Evolutionary conservation across 2,888 invertebrate genomes (phyloP), one percentile per base, ranked within the genome.

Genomic region (Eilema caniola): DNA sequence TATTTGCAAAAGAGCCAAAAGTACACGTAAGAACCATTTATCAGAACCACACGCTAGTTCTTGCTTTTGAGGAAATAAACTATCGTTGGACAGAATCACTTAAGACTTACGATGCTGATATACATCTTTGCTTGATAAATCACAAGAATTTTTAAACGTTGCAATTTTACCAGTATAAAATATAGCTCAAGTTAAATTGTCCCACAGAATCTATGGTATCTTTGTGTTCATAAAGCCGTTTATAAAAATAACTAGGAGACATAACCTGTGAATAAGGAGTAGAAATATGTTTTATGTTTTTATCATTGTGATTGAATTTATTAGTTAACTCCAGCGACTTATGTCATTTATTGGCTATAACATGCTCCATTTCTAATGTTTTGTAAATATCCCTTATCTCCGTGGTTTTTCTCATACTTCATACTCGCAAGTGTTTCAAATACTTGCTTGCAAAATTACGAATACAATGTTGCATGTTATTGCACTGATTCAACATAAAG

Each of bases 141-240:
- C 56, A 72, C 67, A 7, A 23, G 41, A 67, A 76, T 57, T 82
- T 84, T 74, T 66, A 81, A 79, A 73, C 65, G 70, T 62, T 66
- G 73, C 71, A 72, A 71, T 76, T 76, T 69, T 33, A 75, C 66
- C 64, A 71, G 53, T 67, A 70, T 81, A 77, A 86, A 83, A 81
- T 83, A 81, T 82, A 71, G 80, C 63, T 62, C 33, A 84, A 86
- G 80, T 84, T 85, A 81, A 78, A 85, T 84, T 83, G 86, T 82
- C 84, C 80, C 74, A 67, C 67, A 47, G 69, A 67, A 70, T 64
- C 37, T 62, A 70, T 79, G 68, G 41, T 41, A 41, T 68, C 76
- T 73, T 69, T 56, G 69, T 67, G 63, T 75, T 66, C 24, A 77
- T 75, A 74, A 66, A 73, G 70, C 67, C 74, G 71, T 80, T 80